A percentile compares a stretch with the other conserved stretches of the same genome.
These are phyloP conservation scores for Bedellia somnulentella DNA, from an alignment of 2,888 invertebrate species.

Conservation along the genomic window DNA sequence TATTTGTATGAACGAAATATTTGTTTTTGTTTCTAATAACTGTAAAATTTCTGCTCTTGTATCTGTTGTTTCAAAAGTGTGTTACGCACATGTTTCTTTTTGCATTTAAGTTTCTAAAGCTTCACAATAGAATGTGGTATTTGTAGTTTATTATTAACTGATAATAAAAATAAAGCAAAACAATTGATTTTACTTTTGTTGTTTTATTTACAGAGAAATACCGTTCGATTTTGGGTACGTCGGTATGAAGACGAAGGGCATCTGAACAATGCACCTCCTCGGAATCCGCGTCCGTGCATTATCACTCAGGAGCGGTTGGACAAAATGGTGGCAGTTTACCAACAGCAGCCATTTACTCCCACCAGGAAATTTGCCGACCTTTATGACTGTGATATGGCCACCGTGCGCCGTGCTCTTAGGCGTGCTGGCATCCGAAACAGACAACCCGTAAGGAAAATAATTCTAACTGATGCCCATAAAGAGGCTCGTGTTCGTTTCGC, in stretches of 20 bases:
- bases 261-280: not conserved
- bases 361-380: constrained; percentile 3
- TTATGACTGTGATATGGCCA: constrained; percentile 5
- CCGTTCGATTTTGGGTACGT: not conserved
- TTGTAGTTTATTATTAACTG: too few species aligned
- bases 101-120: too few species aligned
- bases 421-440: not conserved
- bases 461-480: constrained; percentile 6
- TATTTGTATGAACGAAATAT: too few species aligned
- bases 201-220: too few species aligned
- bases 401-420: constrained; percentile 1
- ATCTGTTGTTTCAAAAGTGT: too few species aligned
- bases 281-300: not conserved
- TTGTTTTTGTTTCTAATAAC: too few species aligned
- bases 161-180: too few species aligned
- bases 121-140: too few species aligned
- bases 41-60: too few species aligned
- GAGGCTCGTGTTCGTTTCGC: constrained; percentile 10
- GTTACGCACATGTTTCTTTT: too few species aligned
- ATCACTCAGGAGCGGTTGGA: constrained; percentile 1
- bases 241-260: constrained; percentile 1
- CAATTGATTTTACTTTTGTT: too few species aligned
- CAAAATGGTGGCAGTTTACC: not conserved
- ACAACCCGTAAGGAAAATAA: constrained; percentile 6
- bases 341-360: constrained; percentile 4